A percentile compares a stretch with the other conserved stretches of the same genome.
phyloP scores from a whole-genome alignment of 2,113 vertebrate species.

The Phoenicopterus ruber region DNA sequence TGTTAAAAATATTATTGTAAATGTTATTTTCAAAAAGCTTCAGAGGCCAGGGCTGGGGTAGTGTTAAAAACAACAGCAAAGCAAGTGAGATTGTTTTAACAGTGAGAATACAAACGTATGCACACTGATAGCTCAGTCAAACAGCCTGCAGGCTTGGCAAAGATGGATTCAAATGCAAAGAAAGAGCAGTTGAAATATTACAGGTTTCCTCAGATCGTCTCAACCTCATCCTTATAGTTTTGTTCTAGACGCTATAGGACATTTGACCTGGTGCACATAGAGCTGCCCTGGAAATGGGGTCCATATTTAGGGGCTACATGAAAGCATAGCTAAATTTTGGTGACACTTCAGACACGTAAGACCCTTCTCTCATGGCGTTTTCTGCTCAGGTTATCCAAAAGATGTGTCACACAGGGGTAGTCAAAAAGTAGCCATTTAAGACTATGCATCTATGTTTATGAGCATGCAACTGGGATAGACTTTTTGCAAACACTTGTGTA shows the following conservation, averaged over 20 bases:
- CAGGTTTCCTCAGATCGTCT: neutral
- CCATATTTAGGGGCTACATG: neutral
- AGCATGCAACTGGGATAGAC: neutral
- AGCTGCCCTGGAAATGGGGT: neutral
- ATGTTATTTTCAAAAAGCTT: constrained; percentile 57
- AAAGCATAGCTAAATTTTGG: neutral
- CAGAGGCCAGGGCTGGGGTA: constrained; percentile 36
- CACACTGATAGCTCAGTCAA: neutral
- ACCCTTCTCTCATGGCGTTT: neutral
- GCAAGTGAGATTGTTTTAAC: constrained; percentile 11
- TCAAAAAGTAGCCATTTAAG: neutral
- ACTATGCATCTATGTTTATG: neutral
- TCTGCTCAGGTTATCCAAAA: neutral
- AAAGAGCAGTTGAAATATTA: neutral
- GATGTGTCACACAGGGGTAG: accelerated
- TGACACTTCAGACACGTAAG: accelerated
- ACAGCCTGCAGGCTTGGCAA: neutral
- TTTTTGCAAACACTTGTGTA: neutral
- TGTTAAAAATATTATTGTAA: constrained; percentile 70
- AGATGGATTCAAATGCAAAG: neutral
- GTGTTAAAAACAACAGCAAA: constrained; percentile 39
- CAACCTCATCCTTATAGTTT: neutral
- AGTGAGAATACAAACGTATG: neutral
- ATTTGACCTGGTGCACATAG: neutral
- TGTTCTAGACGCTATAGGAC: neutral